Conservation (phyloP, 2,113 vertebrate genomes). For the Petromus typicus region DNA sequence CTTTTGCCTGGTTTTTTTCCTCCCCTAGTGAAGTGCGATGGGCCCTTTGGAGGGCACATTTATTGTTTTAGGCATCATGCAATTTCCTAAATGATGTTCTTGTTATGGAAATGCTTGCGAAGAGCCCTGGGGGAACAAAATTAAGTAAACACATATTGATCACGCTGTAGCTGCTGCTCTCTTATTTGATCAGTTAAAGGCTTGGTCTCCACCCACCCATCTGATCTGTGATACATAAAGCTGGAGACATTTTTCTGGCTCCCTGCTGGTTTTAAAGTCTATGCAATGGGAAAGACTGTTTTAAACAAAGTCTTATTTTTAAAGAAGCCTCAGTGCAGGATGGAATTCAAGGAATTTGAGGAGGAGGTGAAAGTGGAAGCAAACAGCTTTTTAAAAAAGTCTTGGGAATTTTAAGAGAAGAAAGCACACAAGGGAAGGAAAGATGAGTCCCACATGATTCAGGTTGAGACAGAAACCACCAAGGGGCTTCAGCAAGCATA, state of each 20-base stretch:
- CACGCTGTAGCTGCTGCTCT: background rate
- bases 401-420: slow-evolving; percentile 19
- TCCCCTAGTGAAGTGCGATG: background rate
- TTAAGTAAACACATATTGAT: slow-evolving; percentile 68
- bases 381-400: slow-evolving; percentile 4
- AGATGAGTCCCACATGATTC: background rate
- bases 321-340: slow-evolving; percentile 53
- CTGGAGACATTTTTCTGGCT: slow-evolving; percentile 48
- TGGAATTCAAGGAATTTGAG: slow-evolving; percentile 78
- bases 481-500: background rate
- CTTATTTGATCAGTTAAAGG: slow-evolving; percentile 40
- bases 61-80: slow-evolving; percentile 61
- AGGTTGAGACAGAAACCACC: background rate
- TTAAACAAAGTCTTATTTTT: slow-evolving; percentile 74
- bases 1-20: slow-evolving; percentile 36
- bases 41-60: slow-evolving; percentile 30
- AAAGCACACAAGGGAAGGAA: background rate
- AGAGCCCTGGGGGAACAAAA: background rate
- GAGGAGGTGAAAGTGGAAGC: slow-evolving; percentile 48
- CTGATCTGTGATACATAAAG: slow-evolving; percentile 43
- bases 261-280: slow-evolving; percentile 58
- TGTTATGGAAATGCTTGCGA: slow-evolving; percentile 48
- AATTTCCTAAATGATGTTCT: slow-evolving; percentile 68
- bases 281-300: slow-evolving; percentile 31
- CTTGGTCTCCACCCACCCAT: slow-evolving; percentile 8